phyloP scores from a whole-genome alignment of 2,797 vertebrate genomes.

The Falco peregrinus region DNA sequence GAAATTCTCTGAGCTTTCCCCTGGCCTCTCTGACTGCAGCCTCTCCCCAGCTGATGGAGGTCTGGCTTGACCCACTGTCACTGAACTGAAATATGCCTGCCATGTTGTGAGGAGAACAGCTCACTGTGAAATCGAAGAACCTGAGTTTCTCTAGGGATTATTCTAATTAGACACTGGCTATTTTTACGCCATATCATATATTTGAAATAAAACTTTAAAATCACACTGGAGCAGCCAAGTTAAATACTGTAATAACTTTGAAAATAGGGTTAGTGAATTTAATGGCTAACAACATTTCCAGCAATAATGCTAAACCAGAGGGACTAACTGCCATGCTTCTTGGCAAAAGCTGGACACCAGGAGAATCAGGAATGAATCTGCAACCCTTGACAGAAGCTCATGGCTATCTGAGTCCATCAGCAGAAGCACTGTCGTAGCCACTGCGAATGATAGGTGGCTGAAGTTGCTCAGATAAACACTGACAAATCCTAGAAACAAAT shows the following conservation, averaged over 20 bases:
- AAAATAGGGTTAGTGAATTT: constrained; percentile 41
- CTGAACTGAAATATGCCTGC: not conserved
- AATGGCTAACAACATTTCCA: constrained; percentile 35
- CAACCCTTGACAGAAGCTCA: not conserved
- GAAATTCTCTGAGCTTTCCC: not conserved
- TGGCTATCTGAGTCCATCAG: not conserved
- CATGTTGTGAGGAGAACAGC: not conserved
- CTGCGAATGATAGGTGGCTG: not conserved
- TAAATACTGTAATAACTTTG: constrained; percentile 42
- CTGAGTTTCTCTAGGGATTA: constrained; percentile 26
- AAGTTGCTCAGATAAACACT: not conserved
- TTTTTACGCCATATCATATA: constrained; percentile 36
- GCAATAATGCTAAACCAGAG: not conserved
- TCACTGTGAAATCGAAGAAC: not conserved
- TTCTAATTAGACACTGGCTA: constrained; percentile 26
- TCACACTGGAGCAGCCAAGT: constrained; percentile 29
- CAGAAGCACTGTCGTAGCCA: not conserved
- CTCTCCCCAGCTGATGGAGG: not conserved
- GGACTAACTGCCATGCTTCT: not conserved
- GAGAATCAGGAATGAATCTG: not conserved
- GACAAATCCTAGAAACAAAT: constrained; percentile 24
- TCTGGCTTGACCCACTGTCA: not conserved
- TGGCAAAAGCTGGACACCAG: not conserved
- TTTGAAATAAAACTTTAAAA: constrained; percentile 29
- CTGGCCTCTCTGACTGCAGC: not conserved